Conservation (phyloP, 2,888 invertebrate species). For the Caenorhabditis sp. region DNA sequence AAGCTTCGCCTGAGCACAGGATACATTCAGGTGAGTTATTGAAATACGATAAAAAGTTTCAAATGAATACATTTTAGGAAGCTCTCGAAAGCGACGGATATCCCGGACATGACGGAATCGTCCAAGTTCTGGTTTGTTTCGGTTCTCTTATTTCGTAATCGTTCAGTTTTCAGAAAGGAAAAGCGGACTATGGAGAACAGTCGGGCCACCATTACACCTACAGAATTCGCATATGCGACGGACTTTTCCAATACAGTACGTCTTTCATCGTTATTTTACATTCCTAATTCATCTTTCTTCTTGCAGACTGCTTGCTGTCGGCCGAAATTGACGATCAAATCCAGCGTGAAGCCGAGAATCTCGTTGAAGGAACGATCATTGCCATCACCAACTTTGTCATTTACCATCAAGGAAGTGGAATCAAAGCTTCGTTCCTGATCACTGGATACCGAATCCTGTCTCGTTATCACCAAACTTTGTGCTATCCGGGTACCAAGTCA, state of each 20-base stretch:
- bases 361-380: constrained; percentile 44
- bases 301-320: constrained; percentile 24
- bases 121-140: constrained; percentile 39
- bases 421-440: constrained; percentile 36
- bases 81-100: constrained; percentile 30
- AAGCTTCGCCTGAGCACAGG: constrained; percentile 39
- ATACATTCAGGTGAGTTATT: constrained; percentile 29
- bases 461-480: constrained; percentile 23
- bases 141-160: constrained; percentile 1
- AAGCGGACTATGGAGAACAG: constrained; percentile 18
- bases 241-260: constrained; percentile 45
- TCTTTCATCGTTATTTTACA: too few relatives aligned
- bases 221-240: constrained; percentile 43
- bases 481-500: constrained; percentile 14
- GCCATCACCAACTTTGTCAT: constrained; percentile 25
- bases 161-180: constrained; percentile 42
- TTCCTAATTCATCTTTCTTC: not conserved
- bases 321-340: constrained; percentile 23
- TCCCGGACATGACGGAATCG: constrained; percentile 44
- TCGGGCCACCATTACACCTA: constrained; percentile 15
- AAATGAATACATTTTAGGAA: constrained; percentile 11
- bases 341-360: constrained; percentile 13
- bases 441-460: constrained; percentile 56
- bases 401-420: constrained; percentile 10
- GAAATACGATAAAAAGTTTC: not conserved